Evolutionary conservation across 2,888 invertebrate species (phyloP), one percentile per base, ranked within the genome.

Genomic region (Catocala nupta): DNA sequence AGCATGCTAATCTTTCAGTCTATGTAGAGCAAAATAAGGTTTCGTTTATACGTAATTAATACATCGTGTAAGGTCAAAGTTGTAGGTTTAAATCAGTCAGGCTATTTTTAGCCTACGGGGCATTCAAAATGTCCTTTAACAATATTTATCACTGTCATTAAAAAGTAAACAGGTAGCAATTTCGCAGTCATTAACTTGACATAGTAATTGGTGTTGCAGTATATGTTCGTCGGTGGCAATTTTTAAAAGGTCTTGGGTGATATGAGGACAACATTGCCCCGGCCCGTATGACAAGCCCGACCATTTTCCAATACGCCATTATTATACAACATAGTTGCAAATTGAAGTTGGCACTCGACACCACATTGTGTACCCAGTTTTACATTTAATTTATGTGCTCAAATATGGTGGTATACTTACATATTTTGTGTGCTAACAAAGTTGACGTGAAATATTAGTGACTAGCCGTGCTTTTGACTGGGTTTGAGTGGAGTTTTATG

Each of bases 351-450:
- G 45, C 54, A 62, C 5, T 51, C 45, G 16, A 68, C 63, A 58
- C 61, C 59, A 56, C 63, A 53, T 36, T 61, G 59, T 65, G 59
- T 54, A 53, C 56, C 36, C 59, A 52, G 61, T 69, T 47, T 34
- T 33, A 50, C 13, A 36, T 42, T 34, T 39, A 54, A 65, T 62
- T 63, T 64, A 64, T 60, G 54, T 48, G 42, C 12, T 49, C 33
- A 34, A 13, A 36, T 58, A 52, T 62, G 9, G 25, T n/a, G 16
- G 11, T 36, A 43, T 25, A 12, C 34, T 47, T 47, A 11, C 25
- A 55, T 55, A 59, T n/a, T n/a, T n/a, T 57, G 53, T 12, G 6
- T n/a, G 36, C 36, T 51, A 48, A 59, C 33, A 42, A 36, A 39
- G 48, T 47, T 47, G 47, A 45, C 36, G 48, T 34, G 16, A 34